These are phyloP conservation scores for Listrodromus nycthemerus DNA, from an alignment of 2,888 invertebrate species.

Conservation along the genomic window DNA sequence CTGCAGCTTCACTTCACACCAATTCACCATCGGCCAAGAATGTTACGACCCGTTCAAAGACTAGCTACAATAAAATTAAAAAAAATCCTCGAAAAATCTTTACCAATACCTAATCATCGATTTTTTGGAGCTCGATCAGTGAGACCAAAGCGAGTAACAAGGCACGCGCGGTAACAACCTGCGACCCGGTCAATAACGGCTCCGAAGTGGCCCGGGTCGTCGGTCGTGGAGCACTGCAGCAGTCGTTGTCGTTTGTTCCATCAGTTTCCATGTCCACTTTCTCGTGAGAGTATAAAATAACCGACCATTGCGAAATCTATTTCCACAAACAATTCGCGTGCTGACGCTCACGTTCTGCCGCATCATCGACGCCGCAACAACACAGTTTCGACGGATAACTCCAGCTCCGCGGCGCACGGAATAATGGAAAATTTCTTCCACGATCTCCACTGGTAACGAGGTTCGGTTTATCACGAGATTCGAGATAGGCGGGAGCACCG, in stretches of 20 bases:
- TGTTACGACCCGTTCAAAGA: constrained; percentile 24
- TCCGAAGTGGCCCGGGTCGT: background rate
- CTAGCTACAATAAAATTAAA: background rate
- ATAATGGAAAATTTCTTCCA: constrained; percentile 9
- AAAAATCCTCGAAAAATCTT: background rate
- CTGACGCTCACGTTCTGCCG: background rate
- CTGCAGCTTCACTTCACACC: constrained; percentile 33
- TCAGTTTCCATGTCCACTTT: background rate
- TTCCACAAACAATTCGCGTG: background rate
- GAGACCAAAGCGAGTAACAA: background rate
- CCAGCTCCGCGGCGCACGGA: background rate
- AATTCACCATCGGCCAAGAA: constrained; percentile 14
- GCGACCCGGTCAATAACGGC: background rate
- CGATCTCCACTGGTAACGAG: constrained; percentile 6
- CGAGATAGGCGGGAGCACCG: background rate
- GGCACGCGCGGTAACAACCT: background rate
- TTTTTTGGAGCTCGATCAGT: background rate
- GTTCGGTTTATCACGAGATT: constrained; percentile 18
- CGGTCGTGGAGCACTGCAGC: background rate
- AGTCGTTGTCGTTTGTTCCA: background rate
- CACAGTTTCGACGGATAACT: background rate
- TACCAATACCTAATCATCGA: background rate
- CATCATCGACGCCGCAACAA: background rate
- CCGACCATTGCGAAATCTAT: background rate
- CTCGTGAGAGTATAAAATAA: background rate